Evolutionary conservation across 2,113 vertebrate genomes (phyloP), one percentile per base, ranked within the genome.

Genomic region (Megaceryle torquata): DNA sequence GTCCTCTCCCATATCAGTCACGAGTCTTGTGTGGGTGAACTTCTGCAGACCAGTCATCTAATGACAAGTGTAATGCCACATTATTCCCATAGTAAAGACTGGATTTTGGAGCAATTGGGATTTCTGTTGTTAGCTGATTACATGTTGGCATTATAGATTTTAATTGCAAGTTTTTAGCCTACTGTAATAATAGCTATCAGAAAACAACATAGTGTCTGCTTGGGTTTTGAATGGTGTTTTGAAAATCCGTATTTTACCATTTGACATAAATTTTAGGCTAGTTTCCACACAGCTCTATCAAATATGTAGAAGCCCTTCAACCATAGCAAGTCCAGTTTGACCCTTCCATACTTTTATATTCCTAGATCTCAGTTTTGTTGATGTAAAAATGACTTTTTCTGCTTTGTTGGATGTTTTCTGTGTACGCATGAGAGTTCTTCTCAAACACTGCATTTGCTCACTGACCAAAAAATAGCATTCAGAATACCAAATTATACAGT

Each of bases 361-460:
- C 82, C 74, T 91, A 89, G 67, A 95, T 96, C 96, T 93, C 96
- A 83, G 86, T 96, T 97, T 95, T 97, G 95, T 96, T 88, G 91
- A 95, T 4, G 41, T 95, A 94, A 96, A 95, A 95, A 95, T 96
- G 89, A 86, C 93, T 98, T 97, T 94, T 96, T 91, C 92, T 93
- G 91, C 85, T 82, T 96, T 95, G 76, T 92, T 90, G 97, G 86
- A 69, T 93, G 86, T 94, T 96, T 97, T 97, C 90, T 80, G 64
- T 96, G 59, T 86, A 85, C 6, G 75, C 91, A 25, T 86, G 96
- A 95, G 74, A 88, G 56, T 95, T 97, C 78, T 95, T 96, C 82
- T 96, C 88, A 94, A 95, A 97, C 95, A 96, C 86, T 85, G 61
- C 95, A 82, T 97, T 97, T 97, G 97, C 93, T 97, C 96, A 94